Conservation (phyloP, 92 coral and sea anemone genomes). For the Paragorgia papillata region DNA sequence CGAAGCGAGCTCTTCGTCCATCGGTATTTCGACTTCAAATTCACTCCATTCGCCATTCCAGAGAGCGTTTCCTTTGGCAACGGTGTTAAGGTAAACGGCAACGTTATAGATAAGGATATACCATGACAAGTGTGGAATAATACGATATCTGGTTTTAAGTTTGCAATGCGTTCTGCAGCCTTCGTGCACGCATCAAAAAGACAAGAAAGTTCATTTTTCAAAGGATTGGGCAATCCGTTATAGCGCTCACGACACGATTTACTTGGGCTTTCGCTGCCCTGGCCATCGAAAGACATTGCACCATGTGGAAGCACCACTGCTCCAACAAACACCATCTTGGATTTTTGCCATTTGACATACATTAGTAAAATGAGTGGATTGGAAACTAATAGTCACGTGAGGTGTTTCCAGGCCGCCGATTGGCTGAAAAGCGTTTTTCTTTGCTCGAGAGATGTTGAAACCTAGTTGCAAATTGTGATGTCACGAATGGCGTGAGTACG, state of each 20-base stretch:
- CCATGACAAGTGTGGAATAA: slow-evolving; percentile 76
- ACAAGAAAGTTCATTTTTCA: slow-evolving; percentile 41
- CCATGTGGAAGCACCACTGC: slow-evolving; percentile 78
- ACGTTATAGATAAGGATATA: slow-evolving; percentile 54
- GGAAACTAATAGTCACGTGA: no score
- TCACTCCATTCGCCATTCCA: slow-evolving; percentile 78
- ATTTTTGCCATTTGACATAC: no score
- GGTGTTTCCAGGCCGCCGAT: no score
- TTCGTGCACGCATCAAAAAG: slow-evolving; percentile 57
- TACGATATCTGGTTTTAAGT: slow-evolving; percentile 55
- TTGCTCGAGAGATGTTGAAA: no score
- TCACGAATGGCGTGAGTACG: no score
- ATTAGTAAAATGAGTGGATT: no score
- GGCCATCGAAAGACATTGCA: slow-evolving; percentile 74
- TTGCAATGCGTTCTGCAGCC: slow-evolving; percentile 58
- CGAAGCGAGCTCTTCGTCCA: slow-evolving; percentile 52
- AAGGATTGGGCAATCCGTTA: slow-evolving; percentile 49
- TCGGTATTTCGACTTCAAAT: slow-evolving; percentile 46
- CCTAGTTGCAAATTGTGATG: no score
- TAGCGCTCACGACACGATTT: slow-evolving; percentile 63
- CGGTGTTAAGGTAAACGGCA: slow-evolving; percentile 59
- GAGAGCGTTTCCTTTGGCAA: slow-evolving; percentile 67
- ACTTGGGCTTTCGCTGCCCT: slow-evolving; percentile 50
- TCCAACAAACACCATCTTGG: slow-evolving; percentile 70
- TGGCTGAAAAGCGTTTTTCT: no score